Base-by-base conservation (phyloP, 2,113 vertebrate genomes). In the Nicator chloris region DNA sequence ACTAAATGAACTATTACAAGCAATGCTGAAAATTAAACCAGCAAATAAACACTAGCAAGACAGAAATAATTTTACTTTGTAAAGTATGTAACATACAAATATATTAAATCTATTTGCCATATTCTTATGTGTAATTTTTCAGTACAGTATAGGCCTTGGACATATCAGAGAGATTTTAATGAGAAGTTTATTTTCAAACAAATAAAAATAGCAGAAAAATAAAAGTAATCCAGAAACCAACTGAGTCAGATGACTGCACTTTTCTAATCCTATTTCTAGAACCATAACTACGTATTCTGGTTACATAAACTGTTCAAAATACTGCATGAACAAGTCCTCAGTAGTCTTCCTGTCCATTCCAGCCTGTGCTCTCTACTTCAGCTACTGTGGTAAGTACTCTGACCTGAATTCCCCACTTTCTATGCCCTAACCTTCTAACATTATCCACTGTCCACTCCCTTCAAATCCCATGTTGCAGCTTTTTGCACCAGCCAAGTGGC, bases 381-480 rank as follows among this genome's bases (percentile, higher is more conserved):
- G 16, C 11, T 47, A 20, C 20, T 2, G 2, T 4, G 2, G 2
- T 5, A 53, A 63, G 7, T 24, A 28, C 21, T 60, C n/a, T 59
- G 49, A 72, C 30, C n/a, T n/a, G 17, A 63, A 45, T 22, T 37
- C 24, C 13, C 13, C 28, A n/a, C 8, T 40, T 39, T 37, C 47
- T n/a, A 33, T 3, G 2, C 19, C 57, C 45, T 49, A 44, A 21
- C 9, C 27, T 47, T 77, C 24, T 17, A 70, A 60, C 15, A 27
- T 23, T 33, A 13, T 7, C n/a, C 31, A 66, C 28, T 1, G 0
- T 13, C 33, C 31, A 22, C 42, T 37, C 3, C 1, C 42, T 35
- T 47, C 60, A 65, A 82, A 72, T 17, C 13, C 11, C 33, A 3
- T 1, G 6, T 68, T 76, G 15, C 56, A 86, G 24, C 20, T 33